Conservation (phyloP, 2,113 vertebrate species). For the Cyphomyrus discorhynchus region DNA sequence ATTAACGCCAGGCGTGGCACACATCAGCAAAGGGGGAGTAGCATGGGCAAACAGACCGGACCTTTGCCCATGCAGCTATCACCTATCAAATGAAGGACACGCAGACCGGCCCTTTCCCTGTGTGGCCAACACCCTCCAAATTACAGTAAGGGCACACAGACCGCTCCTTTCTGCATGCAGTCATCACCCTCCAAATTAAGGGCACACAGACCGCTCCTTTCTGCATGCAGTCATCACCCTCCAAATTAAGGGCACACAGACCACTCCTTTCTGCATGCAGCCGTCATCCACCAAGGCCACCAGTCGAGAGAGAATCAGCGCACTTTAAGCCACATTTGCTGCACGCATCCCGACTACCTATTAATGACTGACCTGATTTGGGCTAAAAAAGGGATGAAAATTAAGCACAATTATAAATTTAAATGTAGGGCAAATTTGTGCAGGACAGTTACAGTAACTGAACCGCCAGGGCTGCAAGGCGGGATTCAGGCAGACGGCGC, state of each 20-base stretch:
- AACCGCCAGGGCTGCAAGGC: background rate
- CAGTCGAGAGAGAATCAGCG: background rate
- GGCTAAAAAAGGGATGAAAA: conserved; percentile 9
- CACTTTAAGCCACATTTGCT: background rate
- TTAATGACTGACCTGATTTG: conserved; percentile 8
- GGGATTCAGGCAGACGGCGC: background rate
- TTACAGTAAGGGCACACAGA: background rate
- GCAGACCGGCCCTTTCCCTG: background rate
- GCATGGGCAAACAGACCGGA: background rate
- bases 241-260: background rate
- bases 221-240: background rate
- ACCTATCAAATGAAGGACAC: background rate
- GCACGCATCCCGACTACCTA: background rate
- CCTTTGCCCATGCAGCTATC: background rate
- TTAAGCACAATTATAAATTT: conserved; percentile 6
- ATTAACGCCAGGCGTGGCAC: background rate
- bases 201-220: background rate
- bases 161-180: background rate
- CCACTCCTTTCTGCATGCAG: background rate
- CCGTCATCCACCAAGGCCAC: background rate
- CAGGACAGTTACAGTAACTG: background rate
- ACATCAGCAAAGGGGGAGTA: background rate
- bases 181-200: background rate
- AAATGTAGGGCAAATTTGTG: background rate
- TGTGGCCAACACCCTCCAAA: background rate